Conservation (phyloP, 2,113 vertebrate genomes). For the Paracyprichromis sp. region DNA sequence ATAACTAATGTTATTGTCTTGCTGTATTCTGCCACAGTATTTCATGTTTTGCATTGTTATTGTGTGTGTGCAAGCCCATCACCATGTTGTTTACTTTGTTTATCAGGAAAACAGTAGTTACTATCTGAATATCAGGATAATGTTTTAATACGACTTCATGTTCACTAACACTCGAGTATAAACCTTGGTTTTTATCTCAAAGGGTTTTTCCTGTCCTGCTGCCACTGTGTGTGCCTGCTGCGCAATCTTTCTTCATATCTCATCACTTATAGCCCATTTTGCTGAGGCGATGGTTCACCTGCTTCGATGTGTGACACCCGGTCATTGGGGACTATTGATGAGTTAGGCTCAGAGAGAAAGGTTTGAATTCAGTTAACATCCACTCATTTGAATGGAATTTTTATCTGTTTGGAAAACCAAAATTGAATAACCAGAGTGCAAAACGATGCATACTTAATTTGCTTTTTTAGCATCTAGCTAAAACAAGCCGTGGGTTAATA, state of each 20-base stretch:
- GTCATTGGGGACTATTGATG: neutral
- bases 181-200: neutral
- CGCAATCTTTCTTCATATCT: neutral
- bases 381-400: neutral
- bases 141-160: neutral
- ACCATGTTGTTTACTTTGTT: neutral
- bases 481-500: rapidly evolving
- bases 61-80: rapidly evolving
- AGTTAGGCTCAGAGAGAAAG: neutral
- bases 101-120: neutral
- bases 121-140: neutral
- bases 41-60: neutral
- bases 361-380: neutral
- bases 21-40: neutral
- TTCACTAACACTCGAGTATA: neutral
- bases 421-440: neutral
- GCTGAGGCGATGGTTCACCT: rapidly evolving
- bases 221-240: neutral
- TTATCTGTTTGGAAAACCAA: neutral
- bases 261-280: neutral
- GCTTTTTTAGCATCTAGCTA: neutral
- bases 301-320: rapidly evolving
- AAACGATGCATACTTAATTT: neutral
- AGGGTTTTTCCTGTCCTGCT: neutral
- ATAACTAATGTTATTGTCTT: neutral